A percentile compares a stretch with the other conserved stretches of the same genome.
Conservation (phyloP, 2,113 vertebrate genomes). For the Peromyscus maniculatus region DNA sequence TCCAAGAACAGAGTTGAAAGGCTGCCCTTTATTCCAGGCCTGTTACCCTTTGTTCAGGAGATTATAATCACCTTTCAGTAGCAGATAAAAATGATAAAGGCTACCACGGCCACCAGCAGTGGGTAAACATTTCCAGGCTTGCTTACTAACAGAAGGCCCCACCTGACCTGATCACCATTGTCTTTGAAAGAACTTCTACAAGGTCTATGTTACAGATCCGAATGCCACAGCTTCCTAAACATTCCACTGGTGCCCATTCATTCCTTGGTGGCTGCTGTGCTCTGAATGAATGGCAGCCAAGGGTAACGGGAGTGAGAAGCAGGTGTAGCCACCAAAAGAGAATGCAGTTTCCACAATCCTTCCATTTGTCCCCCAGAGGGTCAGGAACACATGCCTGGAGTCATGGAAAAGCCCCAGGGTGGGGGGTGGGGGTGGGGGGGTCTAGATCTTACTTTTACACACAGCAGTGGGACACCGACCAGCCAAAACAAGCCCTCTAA, state of each 20-base stretch:
- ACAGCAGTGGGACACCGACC: not conserved
- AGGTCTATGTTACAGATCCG: not conserved
- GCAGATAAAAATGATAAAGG: not conserved
- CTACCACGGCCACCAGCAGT: not conserved
- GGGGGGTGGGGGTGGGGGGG: no score
- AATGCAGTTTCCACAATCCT: not conserved
- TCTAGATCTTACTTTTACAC: not conserved
- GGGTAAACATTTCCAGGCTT: not conserved
- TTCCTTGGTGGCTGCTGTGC: not conserved
- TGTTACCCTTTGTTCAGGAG: not conserved
- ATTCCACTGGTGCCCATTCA: not conserved
- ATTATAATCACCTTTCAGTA: not conserved
- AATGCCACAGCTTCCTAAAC: constrained; percentile 16
- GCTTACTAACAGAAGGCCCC: not conserved
- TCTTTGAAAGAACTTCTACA: not conserved
- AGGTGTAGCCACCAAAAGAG: not conserved
- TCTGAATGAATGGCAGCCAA: not conserved
- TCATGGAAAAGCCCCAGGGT: not conserved
- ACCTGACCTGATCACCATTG: not conserved
- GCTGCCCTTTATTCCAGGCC: not conserved
- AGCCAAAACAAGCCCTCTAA: not conserved
- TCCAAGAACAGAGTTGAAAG: constrained; percentile 17
- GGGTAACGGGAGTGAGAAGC: not conserved
- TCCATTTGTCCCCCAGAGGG: not conserved
- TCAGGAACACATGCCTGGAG: not conserved